Evolutionary conservation across 2,888 invertebrate species (phyloP), one percentile per base, ranked within the genome.

Genomic region (Sphecodes monilicornis): DNA sequence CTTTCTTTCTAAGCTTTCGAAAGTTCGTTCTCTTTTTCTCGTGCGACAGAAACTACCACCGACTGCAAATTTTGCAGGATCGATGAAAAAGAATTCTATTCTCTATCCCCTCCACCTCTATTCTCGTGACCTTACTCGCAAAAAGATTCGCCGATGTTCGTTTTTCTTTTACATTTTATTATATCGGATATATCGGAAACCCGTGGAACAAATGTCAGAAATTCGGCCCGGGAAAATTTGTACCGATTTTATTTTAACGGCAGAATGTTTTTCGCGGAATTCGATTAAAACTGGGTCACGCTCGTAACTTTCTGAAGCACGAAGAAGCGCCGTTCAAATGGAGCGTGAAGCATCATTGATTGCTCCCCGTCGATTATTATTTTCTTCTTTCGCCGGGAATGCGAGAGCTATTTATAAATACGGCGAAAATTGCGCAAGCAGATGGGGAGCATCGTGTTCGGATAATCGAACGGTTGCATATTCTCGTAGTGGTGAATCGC

Each of bases 51-150:
- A 78, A 60, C 79, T 57, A 78, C 77, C 54, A 70, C 57, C 69
- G 76, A 73, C 70, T 80, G 76, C 72, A 82, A 87, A 89, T 85
- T 89, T 82, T 64, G 32, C 64, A 46, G 46, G 80, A 82, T 85
- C 86, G 85, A 86, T 85, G 50, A 68, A 32, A 70, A 75, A 88
- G 82, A 57, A 74, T 43, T 77, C 66, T 39, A 29, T 64, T 36
- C 71, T 29, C 29, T 29, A 4, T 16, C 3, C 13, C 16, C 11
- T 43, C 43, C 43, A 3, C 13, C 13, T 13, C n/a, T n/a, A n/a
- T n/a, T n/a, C n/a, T n/a, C 29, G 29, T n/a, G 1, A 6, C 22
- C 22, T 29, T 18, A 32, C 22, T 64, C 64, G 10, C 32, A 22
- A 32, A 32, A 64, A 64, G 32, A 64, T 64, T 64, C 64, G 32